These are phyloP conservation scores for Phylloscopus whistleri DNA, from an alignment of 2,113 vertebrate species.

Conservation along the genomic window DNA sequence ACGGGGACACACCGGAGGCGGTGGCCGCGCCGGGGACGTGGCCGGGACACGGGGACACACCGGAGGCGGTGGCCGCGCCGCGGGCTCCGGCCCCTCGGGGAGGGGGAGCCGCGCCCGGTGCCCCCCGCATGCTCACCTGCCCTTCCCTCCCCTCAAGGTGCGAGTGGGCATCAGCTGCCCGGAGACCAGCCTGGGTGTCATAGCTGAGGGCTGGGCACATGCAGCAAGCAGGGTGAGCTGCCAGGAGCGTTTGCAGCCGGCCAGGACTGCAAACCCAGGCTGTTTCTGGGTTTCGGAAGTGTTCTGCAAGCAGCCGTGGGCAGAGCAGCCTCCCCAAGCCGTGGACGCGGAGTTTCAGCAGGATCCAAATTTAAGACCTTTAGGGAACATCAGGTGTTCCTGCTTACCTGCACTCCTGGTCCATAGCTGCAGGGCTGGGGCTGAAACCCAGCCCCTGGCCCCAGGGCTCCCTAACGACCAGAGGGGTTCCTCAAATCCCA, in stretches of 20 bases:
- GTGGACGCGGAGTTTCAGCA: accelerated
- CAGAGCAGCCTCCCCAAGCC: neutral
- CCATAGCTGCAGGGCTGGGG: accelerated
- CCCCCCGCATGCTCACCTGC: accelerated
- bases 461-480: accelerated
- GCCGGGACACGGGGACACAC: neutral
- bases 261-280: neutral
- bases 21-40: neutral
- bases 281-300: accelerated
- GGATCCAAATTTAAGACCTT: accelerated
- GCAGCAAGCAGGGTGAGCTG: neutral
- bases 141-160: too few relatives aligned
- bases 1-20: accelerated
- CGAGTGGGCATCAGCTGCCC: neutral
- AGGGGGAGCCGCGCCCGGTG: accelerated
- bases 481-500: accelerated
- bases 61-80: accelerated
- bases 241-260: accelerated
- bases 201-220: accelerated
- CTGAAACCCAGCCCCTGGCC: neutral
- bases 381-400: accelerated
- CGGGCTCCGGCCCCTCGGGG: accelerated
- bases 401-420: accelerated
- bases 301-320: accelerated
- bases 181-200: accelerated